Conservation (phyloP, 2,888 invertebrate genomes). For the Orthonychiurus folsomi region DNA sequence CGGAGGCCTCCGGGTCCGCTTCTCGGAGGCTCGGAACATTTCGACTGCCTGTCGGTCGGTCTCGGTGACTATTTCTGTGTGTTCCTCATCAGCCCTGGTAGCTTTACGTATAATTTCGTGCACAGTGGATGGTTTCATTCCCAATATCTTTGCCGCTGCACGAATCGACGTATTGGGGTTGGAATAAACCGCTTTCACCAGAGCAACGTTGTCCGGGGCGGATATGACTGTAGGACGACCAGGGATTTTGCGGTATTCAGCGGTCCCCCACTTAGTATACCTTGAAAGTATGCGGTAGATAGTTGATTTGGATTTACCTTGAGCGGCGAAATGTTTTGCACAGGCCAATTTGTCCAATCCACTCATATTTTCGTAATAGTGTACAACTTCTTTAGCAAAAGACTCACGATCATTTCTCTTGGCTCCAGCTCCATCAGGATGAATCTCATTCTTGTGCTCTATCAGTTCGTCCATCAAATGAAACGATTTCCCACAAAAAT, state of each 20-base stretch:
- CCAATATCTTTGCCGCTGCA: not conserved
- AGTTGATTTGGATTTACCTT: not conserved
- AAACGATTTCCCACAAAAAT: not conserved
- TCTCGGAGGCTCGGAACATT: too few species aligned
- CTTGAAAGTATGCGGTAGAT: not conserved
- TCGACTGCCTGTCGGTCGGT: too few species aligned
- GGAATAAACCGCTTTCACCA: not conserved
- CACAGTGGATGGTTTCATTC: slow-evolving; percentile 1
- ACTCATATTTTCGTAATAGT: not conserved
- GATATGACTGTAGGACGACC: not conserved
- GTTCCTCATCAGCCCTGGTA: too few species aligned
- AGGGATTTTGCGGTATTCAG: slow-evolving; percentile 2
- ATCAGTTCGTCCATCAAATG: too few species aligned
- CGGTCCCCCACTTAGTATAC: not conserved
- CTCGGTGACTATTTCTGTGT: too few species aligned
- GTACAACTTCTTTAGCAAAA: slow-evolving; percentile 1
- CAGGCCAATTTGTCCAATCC: not conserved
- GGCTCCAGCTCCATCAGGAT: too few species aligned
- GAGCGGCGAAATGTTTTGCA: not conserved
- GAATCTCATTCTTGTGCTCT: too few species aligned
- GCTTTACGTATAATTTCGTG: too few species aligned
- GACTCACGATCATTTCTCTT: not conserved
- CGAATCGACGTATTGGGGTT: slow-evolving; percentile 2
- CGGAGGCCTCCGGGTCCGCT: too few species aligned
- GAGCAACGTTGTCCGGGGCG: not conserved